Evolutionary conservation across 2,888 invertebrate species (phyloP), one percentile per base, ranked within the genome.

Genomic region (Gasteruption jaculator): DNA sequence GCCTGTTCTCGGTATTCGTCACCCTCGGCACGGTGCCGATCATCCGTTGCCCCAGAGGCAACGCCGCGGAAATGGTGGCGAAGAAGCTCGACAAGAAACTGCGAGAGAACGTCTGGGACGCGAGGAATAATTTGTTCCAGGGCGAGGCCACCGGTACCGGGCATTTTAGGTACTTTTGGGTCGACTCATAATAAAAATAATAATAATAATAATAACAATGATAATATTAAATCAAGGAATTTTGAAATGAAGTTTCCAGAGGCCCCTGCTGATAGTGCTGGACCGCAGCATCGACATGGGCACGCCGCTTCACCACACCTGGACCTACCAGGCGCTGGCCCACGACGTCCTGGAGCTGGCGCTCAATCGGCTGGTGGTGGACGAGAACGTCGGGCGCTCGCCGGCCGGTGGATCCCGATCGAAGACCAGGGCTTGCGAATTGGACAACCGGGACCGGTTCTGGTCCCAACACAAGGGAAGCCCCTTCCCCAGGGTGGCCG

Each of bases 241-340:
- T 33, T 26, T 20, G 1, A 77, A 81, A 38, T 83, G 81, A 60
- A 90, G 91, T 70, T 95, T 95, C 68, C 94, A 95, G 60, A 76
- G 97, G 33, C 97, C 97, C 0, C 77, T 99, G 58, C 74, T 99
- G 21, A 85, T 99, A 50, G 74, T 99, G 45, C 74, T 97, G 41
- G 97, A 99, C 71, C 80, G 97, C 45, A 94, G 91, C 71, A 79
- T 95, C 50, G 97, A 97, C 71, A 83, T 99, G 81, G 95, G 96
- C 2, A 99, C 97, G 27, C 95, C 95, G 16, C 74, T 99, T 45
- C 97, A 97, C 76, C 99, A 99, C 71, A 96, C 99, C 1, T 99
- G 99, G 99, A 99, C 97, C 0, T 99, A 99, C 71, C 99, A 99
- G 73, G 97, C 99, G 1, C 73, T 99, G 39, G 86, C 92, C 16